Base-by-base conservation (phyloP, 2,113 vertebrate genomes). In the Carassius gibelio region DNA sequence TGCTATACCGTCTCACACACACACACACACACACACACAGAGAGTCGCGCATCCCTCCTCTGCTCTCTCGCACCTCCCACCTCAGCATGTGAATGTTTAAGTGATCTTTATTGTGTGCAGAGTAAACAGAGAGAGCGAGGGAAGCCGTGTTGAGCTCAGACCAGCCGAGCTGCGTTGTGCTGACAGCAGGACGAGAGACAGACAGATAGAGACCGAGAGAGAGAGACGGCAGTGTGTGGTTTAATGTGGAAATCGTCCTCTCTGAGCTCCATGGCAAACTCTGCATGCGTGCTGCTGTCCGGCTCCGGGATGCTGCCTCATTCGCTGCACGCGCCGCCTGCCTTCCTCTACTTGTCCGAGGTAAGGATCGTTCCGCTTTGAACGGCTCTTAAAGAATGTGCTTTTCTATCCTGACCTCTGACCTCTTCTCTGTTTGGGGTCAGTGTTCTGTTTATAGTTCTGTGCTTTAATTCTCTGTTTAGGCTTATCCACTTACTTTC, bases 261-360 rank as follows among this genome's bases (percentile, higher is more conserved):
- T 88, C 88, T 97, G 94, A 96, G 96, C 96, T 98, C 97, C 94
- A 98, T 98, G 97, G 96, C 96, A 94, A 98, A 98, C 96, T 98
- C 96, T 85, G 97, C 97, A 96, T 97, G 97, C 92, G 96, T 98
- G 95, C 96, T 99, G 94, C 95, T 98, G 93, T 96, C 97, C 95
- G 94, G 95, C 94, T 94, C 96, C 88, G 96, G 96, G 94, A 96
- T 98, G 97, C 96, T 98, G 91, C 96, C 96, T 90, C 97, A 96
- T 94, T 94, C 96, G 88, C 95, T 96, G 88, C 96, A 96, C 91
- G 96, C 96, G 89, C 95, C 96, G 88, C 95, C 96, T 78, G 95
- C 97, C 86, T 97, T 98, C 95, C 96, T 98, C 95, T 98, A 97
- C 96, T 96, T 98, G 94, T 95, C 96, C 92, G 96, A 98, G 97